Evolutionary conservation across 1,140 invertebrate genomes (phyloP).

Genomic region (Drosophila kurseongensis): DNA sequence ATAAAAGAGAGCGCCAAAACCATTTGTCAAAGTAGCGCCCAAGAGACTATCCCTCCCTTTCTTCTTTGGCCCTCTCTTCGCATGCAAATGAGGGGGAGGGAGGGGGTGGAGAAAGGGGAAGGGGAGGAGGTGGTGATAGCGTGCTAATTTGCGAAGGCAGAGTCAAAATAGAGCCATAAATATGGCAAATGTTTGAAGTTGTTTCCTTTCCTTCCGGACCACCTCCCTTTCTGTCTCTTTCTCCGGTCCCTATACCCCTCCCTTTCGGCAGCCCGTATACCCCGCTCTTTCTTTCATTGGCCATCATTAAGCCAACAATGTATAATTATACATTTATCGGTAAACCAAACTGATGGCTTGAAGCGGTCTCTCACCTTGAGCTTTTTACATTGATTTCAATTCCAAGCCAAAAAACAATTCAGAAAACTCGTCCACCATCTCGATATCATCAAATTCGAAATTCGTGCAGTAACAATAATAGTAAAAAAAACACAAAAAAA

Average conservation of each 20-base stretch:
- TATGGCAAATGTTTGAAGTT: slow-evolving; percentile 50
- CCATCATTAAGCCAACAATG: slow-evolving; percentile 55
- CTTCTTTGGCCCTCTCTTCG: background rate
- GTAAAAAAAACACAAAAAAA: slow-evolving; percentile 23
- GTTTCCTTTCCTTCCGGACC: slow-evolving; percentile 31
- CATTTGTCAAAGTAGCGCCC: slow-evolving; percentile 77
- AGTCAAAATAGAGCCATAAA: slow-evolving; percentile 72
- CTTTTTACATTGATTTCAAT: slow-evolving; percentile 62
- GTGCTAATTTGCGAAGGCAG: slow-evolving; percentile 70
- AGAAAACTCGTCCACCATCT: slow-evolving; percentile 44
- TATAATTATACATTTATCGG: slow-evolving; percentile 74
- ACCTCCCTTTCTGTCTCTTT: slow-evolving; percentile 8
- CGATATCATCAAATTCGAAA: slow-evolving; percentile 49
- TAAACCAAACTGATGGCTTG: slow-evolving; percentile 57
- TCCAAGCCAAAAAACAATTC: slow-evolving; percentile 13
- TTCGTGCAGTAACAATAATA: slow-evolving; percentile 49
- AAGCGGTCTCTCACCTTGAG: slow-evolving; percentile 79
- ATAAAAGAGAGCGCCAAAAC: slow-evolving; percentile 55
- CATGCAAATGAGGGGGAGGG: background rate
- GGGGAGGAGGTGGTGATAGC: slow-evolving; percentile 56
- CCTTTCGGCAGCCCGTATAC: background rate
- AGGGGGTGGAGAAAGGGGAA: background rate
- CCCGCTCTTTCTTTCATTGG: slow-evolving; percentile 38
- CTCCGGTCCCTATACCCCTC: slow-evolving; percentile 1
- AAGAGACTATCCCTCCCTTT: slow-evolving; percentile 14